Conservation (phyloP, 2,113 vertebrate genomes). For the Myotis lucifugus region DNA sequence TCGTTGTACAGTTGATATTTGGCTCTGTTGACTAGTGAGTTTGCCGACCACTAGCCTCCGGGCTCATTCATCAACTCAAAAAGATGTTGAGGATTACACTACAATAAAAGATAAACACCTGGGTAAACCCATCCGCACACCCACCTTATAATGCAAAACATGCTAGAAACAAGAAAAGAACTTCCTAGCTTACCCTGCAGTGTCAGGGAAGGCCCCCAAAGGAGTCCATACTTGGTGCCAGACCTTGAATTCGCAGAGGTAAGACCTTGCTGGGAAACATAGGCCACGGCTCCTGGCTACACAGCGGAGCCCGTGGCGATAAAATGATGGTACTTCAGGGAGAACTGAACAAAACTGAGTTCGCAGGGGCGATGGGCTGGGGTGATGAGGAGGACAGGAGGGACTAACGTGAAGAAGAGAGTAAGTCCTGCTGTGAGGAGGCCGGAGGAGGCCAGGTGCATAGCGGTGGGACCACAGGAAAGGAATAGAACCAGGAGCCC, state of each 20-base stretch:
- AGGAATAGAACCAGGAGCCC: too few relatives aligned
- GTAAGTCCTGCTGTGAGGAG: too few relatives aligned
- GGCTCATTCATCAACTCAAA: neutral
- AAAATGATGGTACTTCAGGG: neutral
- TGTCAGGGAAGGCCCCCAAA: neutral
- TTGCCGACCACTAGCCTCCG: neutral
- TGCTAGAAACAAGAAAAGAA: neutral
- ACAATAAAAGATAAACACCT: neutral
- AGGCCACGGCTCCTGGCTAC: neutral
- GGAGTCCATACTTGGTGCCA: neutral
- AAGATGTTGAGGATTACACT: neutral
- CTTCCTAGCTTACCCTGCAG: neutral
- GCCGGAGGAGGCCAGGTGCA: too few relatives aligned
- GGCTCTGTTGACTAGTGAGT: too few relatives aligned
- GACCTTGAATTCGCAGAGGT: neutral
- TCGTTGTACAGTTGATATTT: too few relatives aligned
- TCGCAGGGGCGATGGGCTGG: neutral
- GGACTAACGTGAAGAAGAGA: neutral
- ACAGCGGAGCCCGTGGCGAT: neutral
- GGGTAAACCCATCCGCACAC: neutral
- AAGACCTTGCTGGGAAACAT: neutral
- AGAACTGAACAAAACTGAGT: neutral
- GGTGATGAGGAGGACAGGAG: rapidly evolving
- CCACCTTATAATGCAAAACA: neutral
- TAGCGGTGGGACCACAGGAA: too few relatives aligned